Percentiles rank a stretch among this genome's conserved stretches.
These are phyloP conservation scores for Barnardius zonarius DNA, from an alignment of 2,113 vertebrate genomes.

Conservation along the genomic window DNA sequence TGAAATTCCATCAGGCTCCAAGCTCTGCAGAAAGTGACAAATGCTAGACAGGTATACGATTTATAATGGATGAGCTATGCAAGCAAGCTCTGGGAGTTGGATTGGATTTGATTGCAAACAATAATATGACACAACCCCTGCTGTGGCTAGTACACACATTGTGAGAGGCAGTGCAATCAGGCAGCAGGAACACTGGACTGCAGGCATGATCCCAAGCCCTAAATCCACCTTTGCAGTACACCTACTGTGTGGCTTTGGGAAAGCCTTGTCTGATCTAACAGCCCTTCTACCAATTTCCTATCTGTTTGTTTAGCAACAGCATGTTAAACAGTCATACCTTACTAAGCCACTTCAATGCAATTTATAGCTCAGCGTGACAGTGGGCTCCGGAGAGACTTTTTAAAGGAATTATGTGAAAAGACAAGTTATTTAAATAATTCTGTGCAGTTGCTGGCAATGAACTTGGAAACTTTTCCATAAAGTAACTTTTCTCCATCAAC, in stretches of 20 bases:
- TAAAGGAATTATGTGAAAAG: background rate
- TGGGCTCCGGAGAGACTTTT: background rate
- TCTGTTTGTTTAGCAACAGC: background rate
- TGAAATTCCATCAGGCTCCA: slow-evolving; percentile 56
- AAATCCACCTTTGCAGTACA: background rate
- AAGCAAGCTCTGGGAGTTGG: slow-evolving; percentile 29
- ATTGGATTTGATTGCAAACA: slow-evolving; percentile 50
- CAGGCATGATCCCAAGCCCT: background rate
- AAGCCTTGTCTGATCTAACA: background rate
- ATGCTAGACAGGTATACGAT: slow-evolving; percentile 38
- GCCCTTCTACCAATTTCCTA: background rate
- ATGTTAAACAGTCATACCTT: background rate
- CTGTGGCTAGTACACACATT: background rate
- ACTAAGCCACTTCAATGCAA: background rate
- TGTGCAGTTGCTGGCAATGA: background rate
- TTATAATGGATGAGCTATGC: slow-evolving; percentile 62
- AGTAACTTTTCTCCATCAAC: background rate
- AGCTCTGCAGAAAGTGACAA: slow-evolving; percentile 55
- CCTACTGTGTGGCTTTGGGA: background rate
- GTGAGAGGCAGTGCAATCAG: background rate
- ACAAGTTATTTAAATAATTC: background rate
- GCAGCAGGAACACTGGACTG: background rate
- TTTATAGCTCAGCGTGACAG: background rate
- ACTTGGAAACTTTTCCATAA: background rate
- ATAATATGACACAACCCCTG: slow-evolving; percentile 36